Evolutionary conservation across 2,888 invertebrate genomes (phyloP), one percentile per base, ranked within the genome.

Genomic region (Zygogramma bicolorata): DNA sequence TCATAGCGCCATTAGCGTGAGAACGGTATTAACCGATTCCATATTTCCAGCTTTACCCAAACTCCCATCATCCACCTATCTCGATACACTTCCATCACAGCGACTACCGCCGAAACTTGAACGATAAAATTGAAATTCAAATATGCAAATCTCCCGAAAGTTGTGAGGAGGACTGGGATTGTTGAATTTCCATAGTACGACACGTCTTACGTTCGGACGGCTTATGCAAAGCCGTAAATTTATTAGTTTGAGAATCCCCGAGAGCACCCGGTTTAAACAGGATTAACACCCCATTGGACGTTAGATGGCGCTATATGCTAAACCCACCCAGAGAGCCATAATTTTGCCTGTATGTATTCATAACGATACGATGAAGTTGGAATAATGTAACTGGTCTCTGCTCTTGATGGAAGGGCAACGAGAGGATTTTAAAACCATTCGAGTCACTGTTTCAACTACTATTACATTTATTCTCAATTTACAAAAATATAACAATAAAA

Each of bases 221-320:
- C 89, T 90, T 89, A 89, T 88, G 88, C 88, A 89, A 89, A 90
- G 89, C 89, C 87, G 85, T 82, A 86, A 89, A 89, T 90, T 90
- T 90, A 90, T 89, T 88, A 87, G 88, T 88, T 86, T 86, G 86
- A 88, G 89, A 89, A 89, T 88, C 89, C 87, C 85, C 86, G 86
- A 87, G 88, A 88, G 88, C 88, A 86, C 87, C 84, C 84, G 84
- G 84, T 86, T 85, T 84, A 84, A 84, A 84, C 80, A 79, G 89
- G 89, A 89, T 89, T 89, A 89, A 89, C 89, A 89, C 89, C 88
- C 88, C 87, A 88, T 89, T 88, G 79, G 81, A 73, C 78, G 77
- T 77, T 77, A 80, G 81, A 79, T 77, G 78, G 79, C 72, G 74
- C 68, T 77, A 77, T 73, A 69, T 69, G 60, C 69, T 75, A 73